These are phyloP conservation scores for Butorides virescens DNA, from an alignment of 2,113 vertebrate species.

Conservation along the genomic window DNA sequence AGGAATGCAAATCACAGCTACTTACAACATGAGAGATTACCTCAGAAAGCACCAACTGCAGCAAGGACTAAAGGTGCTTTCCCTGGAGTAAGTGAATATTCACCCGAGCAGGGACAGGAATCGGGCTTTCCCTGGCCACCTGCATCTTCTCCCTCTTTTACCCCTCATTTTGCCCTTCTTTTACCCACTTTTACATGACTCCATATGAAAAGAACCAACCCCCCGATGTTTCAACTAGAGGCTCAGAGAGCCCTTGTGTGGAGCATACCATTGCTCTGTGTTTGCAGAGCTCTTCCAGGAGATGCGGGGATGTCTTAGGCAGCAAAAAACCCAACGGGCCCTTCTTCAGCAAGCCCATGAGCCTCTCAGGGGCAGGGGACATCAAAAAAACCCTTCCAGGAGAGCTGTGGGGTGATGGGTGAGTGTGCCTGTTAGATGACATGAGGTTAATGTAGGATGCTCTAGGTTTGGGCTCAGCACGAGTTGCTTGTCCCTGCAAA, in stretches of 20 bases:
- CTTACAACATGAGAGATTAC: background rate
- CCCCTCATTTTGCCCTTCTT: background rate
- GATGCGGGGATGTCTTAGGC: too few relatives aligned
- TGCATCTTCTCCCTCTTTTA: background rate
- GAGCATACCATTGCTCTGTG: background rate
- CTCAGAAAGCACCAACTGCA: background rate
- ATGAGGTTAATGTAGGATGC: accelerated
- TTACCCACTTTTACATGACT: background rate
- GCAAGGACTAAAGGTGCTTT: background rate
- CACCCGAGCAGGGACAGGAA: background rate
- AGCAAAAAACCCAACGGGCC: background rate
- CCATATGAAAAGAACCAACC: accelerated
- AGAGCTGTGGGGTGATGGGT: background rate
- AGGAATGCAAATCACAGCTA: background rate
- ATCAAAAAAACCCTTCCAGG: background rate
- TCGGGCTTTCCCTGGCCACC: background rate
- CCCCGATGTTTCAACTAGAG: background rate
- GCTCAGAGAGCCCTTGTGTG: background rate
- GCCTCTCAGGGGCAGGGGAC: too few relatives aligned
- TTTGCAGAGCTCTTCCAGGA: background rate
- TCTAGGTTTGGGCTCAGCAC: background rate
- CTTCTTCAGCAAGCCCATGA: background rate
- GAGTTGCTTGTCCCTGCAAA: accelerated
- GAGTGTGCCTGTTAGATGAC: background rate
- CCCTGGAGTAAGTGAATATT: background rate